phyloP scores from a whole-genome alignment of 92 coral and sea anemone species.

The Epizoanthus rinbou region DNA sequence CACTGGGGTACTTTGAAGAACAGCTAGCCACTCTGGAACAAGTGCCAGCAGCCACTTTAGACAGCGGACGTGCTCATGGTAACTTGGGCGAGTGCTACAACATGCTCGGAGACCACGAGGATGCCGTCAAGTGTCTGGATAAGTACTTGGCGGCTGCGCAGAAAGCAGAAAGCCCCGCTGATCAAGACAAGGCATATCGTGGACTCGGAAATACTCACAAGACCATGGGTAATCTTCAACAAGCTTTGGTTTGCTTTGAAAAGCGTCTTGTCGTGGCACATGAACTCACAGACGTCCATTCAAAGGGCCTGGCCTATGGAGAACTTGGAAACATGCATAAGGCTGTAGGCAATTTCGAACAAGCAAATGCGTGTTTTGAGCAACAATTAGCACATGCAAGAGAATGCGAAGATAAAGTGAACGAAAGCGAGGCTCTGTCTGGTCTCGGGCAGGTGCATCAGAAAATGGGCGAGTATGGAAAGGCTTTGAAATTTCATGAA shows the following conservation, averaged over 20 bases:
- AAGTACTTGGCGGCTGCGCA: slow-evolving; percentile 88
- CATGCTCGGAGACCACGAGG: slow-evolving; percentile 78
- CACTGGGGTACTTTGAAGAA: slow-evolving; percentile 81
- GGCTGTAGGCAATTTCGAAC: slow-evolving; percentile 90
- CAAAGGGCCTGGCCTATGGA: slow-evolving; percentile 92
- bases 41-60: slow-evolving; percentile 74
- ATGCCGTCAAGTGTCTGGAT: slow-evolving; percentile 77
- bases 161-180: slow-evolving; percentile 79
- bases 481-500: slow-evolving; percentile 88
- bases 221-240: slow-evolving; percentile 90
- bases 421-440: slow-evolving; percentile 85
- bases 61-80: slow-evolving; percentile 94
- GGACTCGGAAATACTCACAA: slow-evolving; percentile 94
- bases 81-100: slow-evolving; percentile 89
- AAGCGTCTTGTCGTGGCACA: slow-evolving; percentile 94
- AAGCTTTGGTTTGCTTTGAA: slow-evolving; percentile 97
- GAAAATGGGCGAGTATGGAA: slow-evolving; percentile 93
- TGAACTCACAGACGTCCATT: slow-evolving; percentile 85
- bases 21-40: slow-evolving; percentile 84
- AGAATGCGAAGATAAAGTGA: slow-evolving; percentile 69
- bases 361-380: slow-evolving; percentile 85
- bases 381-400: slow-evolving; percentile 82
- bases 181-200: slow-evolving; percentile 98
- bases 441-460: slow-evolving; percentile 90
- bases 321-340: slow-evolving; percentile 97